Conservation (phyloP, 64 coral and sea anemone genomes). For the Anthopleura sola region DNA sequence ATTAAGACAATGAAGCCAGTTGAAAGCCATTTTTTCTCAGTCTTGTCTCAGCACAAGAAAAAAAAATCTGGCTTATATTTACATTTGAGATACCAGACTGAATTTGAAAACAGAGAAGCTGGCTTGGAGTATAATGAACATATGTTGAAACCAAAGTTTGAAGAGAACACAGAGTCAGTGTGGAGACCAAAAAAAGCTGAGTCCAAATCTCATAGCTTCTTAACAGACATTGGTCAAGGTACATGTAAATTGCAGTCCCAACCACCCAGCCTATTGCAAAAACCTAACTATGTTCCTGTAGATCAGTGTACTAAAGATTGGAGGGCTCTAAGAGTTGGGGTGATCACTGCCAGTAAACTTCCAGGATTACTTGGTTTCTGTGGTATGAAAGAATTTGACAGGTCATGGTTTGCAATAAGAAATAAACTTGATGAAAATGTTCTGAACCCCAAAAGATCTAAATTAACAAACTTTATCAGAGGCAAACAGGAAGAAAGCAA, state of each 20-base stretch:
- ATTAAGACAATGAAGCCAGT: slow-evolving; percentile 45
- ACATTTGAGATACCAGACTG: slow-evolving; percentile 47
- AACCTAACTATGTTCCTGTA: slow-evolving; percentile 29
- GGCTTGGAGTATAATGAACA: slow-evolving; percentile 47
- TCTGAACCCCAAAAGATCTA: slow-evolving; percentile 49
- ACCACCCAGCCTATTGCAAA: slow-evolving; percentile 1
- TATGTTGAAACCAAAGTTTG: slow-evolving; percentile 49
- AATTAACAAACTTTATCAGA: slow-evolving; percentile 70
- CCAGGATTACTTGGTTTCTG: slow-evolving; percentile 38
- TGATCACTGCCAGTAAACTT: slow-evolving; percentile 59
- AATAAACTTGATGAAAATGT: slow-evolving; percentile 56
- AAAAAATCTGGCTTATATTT: slow-evolving; percentile 46
- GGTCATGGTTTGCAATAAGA: slow-evolving; percentile 43
- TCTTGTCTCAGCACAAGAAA: slow-evolving; percentile 36
- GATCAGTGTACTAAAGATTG: slow-evolving; percentile 51
- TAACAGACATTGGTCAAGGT: slow-evolving; percentile 4
- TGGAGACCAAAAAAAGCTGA: slow-evolving; percentile 22
- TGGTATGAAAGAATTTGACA: slow-evolving; percentile 43
- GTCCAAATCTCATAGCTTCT: neutral
- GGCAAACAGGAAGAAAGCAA: slow-evolving; percentile 72
- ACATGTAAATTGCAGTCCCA: slow-evolving; percentile 5
- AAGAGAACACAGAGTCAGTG: slow-evolving; percentile 11
- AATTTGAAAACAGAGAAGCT: slow-evolving; percentile 49
- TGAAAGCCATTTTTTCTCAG: slow-evolving; percentile 62
- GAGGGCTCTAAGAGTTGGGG: slow-evolving; percentile 30